Evolutionary conservation across 1,140 invertebrate species (phyloP).

Genomic region (Parapsyche elsis): DNA sequence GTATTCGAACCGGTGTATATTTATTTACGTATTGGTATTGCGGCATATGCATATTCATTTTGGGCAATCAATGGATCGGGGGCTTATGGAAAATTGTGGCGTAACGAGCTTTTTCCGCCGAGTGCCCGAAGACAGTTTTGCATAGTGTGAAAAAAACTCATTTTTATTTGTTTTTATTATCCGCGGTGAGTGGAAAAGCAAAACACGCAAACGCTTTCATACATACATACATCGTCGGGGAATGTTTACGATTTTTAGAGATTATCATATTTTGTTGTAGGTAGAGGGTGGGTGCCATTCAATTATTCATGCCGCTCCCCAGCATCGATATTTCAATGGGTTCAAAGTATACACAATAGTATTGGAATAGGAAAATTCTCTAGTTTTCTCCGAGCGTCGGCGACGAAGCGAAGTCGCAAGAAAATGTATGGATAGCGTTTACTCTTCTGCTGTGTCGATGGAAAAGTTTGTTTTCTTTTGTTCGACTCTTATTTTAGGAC

Average conservation of each 20-base stretch:
- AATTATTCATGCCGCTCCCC: slow-evolving; percentile 49
- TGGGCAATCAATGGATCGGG: neutral
- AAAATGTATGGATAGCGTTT: no score
- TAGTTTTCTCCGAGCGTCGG: neutral
- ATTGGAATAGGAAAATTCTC: slow-evolving; percentile 21
- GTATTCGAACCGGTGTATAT: neutral
- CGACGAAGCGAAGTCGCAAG: no score
- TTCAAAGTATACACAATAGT: slow-evolving; percentile 26
- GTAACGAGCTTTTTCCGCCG: neutral
- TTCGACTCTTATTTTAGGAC: no score
- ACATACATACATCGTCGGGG: slow-evolving; percentile 46
- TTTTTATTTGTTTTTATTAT: neutral
- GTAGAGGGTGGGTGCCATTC: slow-evolving; percentile 30
- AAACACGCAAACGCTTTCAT: slow-evolving; percentile 50
- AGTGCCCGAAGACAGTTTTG: neutral
- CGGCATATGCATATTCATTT: slow-evolving; percentile 1
- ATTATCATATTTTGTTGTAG: slow-evolving; percentile 51
- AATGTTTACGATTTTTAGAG: slow-evolving; percentile 52
- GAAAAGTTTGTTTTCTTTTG: neutral
- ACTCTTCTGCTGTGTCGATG: neutral
- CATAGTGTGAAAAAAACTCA: slow-evolving; percentile 16
- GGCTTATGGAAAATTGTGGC: neutral
- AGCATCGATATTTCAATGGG: slow-evolving; percentile 42
- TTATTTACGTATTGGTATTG: neutral
- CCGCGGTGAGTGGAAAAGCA: neutral